Conservation (phyloP, 2,113 vertebrate genomes). For the Psilopogon haemacephalus region DNA sequence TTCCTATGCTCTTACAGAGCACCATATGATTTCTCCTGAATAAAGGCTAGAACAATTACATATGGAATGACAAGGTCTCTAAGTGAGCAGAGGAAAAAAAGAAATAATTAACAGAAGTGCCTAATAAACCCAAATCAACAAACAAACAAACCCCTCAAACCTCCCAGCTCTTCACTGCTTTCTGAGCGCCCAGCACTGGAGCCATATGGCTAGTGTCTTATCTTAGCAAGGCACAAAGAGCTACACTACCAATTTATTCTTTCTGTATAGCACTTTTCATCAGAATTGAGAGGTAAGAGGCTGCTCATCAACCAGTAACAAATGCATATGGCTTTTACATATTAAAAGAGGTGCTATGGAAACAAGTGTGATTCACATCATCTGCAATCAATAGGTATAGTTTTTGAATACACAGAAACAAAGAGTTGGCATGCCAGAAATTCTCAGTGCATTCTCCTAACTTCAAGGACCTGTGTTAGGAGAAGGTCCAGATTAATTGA, state of each 20-base stretch:
- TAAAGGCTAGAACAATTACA: neutral
- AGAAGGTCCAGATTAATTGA: slow-evolving; percentile 45
- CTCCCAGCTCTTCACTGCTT: neutral
- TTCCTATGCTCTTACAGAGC: neutral
- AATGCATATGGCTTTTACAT: neutral
- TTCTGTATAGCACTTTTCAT: neutral
- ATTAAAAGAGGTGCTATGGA: neutral
- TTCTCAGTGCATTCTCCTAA: slow-evolving; percentile 15
- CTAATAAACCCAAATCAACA: neutral
- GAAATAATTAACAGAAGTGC: neutral
- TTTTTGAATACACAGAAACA: neutral
- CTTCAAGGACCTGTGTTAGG: slow-evolving; percentile 42
- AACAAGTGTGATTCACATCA: neutral
- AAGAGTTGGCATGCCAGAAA: neutral
- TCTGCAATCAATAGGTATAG: neutral
- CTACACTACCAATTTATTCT: neutral
- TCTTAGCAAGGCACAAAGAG: slow-evolving; percentile 11
- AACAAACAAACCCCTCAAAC: neutral
- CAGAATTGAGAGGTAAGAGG: neutral
- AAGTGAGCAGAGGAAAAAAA: neutral
- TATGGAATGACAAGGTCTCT: neutral
- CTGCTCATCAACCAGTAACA: neutral
- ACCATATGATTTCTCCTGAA: neutral
- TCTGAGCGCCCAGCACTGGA: neutral
- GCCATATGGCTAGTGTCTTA: neutral